Evolutionary conservation across 2,888 invertebrate species (phyloP).

Genomic region (Saturnia pavonia): DNA sequence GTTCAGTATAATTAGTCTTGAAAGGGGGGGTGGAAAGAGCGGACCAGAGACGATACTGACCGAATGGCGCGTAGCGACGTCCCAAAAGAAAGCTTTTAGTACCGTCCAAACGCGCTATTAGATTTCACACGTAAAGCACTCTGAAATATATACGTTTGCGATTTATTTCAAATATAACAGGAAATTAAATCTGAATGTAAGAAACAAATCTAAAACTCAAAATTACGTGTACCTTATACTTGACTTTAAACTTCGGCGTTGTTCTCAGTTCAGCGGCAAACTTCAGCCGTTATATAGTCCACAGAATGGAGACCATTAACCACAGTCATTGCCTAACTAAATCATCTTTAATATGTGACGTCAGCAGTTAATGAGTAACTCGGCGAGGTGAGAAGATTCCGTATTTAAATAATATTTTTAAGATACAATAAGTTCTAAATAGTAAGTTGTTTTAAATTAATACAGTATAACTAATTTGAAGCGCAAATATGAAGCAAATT

Average conservation of each 20-base stretch:
- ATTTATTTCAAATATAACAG: neutral
- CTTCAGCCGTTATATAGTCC: neutral
- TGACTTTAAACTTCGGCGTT: neutral
- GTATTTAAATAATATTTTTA: neutral
- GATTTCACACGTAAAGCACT: neutral
- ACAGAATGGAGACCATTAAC: neutral
- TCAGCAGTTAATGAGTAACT: neutral
- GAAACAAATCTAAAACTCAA: neutral
- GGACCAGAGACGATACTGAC: no score
- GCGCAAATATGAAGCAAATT: conserved; percentile 7
- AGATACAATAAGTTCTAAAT: neutral
- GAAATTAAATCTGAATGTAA: neutral
- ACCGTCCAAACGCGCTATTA: no score
- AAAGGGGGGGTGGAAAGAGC: no score
- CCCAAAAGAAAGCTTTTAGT: no score
- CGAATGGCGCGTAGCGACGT: no score
- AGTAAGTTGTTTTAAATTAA: neutral
- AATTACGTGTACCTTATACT: neutral
- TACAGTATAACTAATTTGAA: conserved; percentile 7
- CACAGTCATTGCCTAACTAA: neutral
- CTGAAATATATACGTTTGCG: no score
- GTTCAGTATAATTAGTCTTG: neutral
- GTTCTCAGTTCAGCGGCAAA: neutral
- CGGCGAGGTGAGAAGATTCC: neutral
- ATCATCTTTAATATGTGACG: neutral